Base-by-base conservation (phyloP, 2,888 invertebrate genomes). In the Ephialtes manifestator region DNA sequence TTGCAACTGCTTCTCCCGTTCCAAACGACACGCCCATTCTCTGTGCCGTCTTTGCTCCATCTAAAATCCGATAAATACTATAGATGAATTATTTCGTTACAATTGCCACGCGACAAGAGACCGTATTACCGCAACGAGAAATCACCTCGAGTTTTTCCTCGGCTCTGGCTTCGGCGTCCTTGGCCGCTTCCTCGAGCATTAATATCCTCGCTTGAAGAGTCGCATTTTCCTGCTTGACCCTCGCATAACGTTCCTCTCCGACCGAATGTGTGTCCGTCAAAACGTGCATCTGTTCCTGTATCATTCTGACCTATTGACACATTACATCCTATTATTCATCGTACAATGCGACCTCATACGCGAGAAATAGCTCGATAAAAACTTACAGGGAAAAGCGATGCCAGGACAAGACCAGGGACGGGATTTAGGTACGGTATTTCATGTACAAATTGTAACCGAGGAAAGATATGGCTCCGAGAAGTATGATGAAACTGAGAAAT, bases 171-270 rank as follows among this genome's bases (percentile, higher is more conserved):
- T 95, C 95, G 1, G 95, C 90, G 84, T 94, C 94, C 81, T 93
- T 93, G 15, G 92, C 90, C 7, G 94, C 91, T 87, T 99, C 99
- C 93, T 99, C 99, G 88, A 99, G 96, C 96, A 98, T 98, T 92
- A 98, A 97, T 88, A 98, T 97, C 90, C 98, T 96, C 53, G 98
- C 97, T 93, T 98, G 98, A 55, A 99, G 95, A 81, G 97, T 97
- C 1, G 98, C 98, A 96, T 98, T 98, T 94, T 99, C 98, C 81
- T 98, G 97, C 94, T 98, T 99, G 80, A 97, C 97, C 91, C 98
- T 96, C 78, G 97, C 96, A 94, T 98, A 98, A 88, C 98, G 96
- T 94, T 98, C 98, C 94, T 98, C 98, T 10, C 97, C 97, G 80
- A 97, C 96, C 90, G 96, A 96, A 92, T 98, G 98, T 72, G 97